Conservation (phyloP, 2,888 invertebrate species). For the Homarus gammarus region DNA sequence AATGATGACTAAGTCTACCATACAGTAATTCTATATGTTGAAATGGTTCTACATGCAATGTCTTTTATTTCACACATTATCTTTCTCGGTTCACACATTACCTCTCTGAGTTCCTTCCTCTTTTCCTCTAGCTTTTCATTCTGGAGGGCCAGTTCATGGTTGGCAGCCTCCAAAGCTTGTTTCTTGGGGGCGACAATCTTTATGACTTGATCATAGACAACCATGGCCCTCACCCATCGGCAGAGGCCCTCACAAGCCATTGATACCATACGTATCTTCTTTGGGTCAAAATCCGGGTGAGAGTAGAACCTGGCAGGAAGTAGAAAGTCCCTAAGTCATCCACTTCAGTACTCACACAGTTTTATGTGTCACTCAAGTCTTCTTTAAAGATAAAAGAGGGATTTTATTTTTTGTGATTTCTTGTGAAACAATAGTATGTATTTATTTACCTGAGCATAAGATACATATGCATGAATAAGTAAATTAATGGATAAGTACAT, state of each 20-base stretch:
- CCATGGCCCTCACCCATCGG: slow-evolving; percentile 97
- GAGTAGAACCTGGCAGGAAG: slow-evolving; percentile 82
- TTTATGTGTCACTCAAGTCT: no score
- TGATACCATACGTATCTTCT: slow-evolving; percentile 92
- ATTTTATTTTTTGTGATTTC: no score
- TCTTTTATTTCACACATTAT: no score
- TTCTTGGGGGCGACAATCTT: slow-evolving; percentile 91
- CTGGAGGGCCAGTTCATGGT: slow-evolving; percentile 88
- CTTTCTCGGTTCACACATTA: slow-evolving; percentile 79
- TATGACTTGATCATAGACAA: slow-evolving; percentile 89
- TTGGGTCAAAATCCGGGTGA: slow-evolving; percentile 94
- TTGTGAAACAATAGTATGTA: no score
- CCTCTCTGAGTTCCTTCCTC: slow-evolving; percentile 86
- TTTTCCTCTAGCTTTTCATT: slow-evolving; percentile 92
- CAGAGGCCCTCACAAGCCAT: slow-evolving; percentile 97
- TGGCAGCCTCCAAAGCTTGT: slow-evolving; percentile 88
- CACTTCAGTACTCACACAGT: no score
- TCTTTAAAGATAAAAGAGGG: no score
- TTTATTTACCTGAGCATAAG: no score
- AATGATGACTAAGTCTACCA: no score
- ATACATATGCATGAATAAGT: background rate
- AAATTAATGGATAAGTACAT: no score
- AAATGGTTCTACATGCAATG: no score
- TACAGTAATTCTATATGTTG: no score
- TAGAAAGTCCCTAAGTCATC: no score